A percentile compares a stretch with the other conserved stretches of the same genome.
Evolutionary conservation across 2,113 vertebrate species (phyloP).

Genomic region (Erythrocebus patas): DNA sequence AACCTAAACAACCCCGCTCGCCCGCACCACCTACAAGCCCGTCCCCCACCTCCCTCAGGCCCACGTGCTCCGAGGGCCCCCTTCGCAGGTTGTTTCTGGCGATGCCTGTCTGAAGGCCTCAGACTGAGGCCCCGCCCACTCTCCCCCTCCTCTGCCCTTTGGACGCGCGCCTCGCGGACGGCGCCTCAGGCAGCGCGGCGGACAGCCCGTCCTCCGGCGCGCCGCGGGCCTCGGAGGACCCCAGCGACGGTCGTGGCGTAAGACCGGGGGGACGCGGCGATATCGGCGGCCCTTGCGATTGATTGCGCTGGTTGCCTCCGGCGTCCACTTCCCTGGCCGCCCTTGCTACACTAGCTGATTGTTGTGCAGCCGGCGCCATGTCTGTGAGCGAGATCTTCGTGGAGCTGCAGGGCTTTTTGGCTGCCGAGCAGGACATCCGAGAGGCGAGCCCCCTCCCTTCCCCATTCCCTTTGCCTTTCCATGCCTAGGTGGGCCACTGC

Average conservation of each 20-base stretch:
- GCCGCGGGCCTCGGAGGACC: conserved; percentile 5
- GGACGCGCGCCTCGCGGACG: conserved; percentile 50
- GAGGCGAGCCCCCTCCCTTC: conserved; percentile 84
- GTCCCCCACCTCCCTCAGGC: background rate
- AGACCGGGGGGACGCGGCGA: conserved; percentile 24
- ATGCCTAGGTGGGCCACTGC: background rate
- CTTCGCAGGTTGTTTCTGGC: background rate
- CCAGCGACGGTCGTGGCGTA: background rate
- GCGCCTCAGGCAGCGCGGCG: conserved; percentile 15
- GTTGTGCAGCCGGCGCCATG: conserved; percentile 80
- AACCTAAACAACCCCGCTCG: rapidly evolving
- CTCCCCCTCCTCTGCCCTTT: background rate
- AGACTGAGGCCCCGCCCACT: background rate
- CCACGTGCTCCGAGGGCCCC: background rate
- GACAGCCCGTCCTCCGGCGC: background rate
- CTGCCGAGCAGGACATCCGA: conserved; percentile 94
- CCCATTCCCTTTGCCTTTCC: background rate
- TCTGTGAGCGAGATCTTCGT: conserved; percentile 96
- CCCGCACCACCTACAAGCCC: rapidly evolving
- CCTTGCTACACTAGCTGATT: background rate
- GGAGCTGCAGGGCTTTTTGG: conserved; percentile 91
- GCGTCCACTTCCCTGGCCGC: rapidly evolving
- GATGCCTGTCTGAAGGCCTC: background rate
- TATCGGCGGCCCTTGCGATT: rapidly evolving
- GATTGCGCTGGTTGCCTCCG: background rate